Percentiles rank a stretch among this genome's conserved stretches.
phyloP scores from a whole-genome alignment of 2,888 invertebrate species.

The Disparrhopalites patrizii region DNA sequence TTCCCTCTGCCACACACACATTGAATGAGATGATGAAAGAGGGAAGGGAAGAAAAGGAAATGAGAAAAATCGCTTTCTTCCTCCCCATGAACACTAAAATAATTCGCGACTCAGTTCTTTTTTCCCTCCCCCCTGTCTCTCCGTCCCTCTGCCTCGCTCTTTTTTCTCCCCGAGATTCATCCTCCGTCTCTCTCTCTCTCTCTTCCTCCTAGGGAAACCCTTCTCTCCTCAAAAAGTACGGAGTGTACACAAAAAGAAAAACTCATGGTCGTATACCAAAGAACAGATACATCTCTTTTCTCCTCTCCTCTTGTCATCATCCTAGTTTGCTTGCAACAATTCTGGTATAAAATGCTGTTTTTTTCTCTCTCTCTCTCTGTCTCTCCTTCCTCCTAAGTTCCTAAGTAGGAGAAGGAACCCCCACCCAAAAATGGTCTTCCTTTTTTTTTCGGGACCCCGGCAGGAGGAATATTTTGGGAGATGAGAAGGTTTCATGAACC shows the following conservation, averaged over 20 bases:
- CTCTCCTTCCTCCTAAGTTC: too few species aligned
- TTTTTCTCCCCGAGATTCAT: background rate
- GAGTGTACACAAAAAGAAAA: too few species aligned
- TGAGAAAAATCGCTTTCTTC: conserved; percentile 27
- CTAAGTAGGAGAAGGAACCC: too few species aligned
- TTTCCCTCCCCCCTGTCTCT: conserved; percentile 3
- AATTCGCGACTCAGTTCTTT: conserved; percentile 23
- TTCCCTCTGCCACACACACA: background rate
- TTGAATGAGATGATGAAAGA: conserved; percentile 19
- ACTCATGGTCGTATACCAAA: background rate
- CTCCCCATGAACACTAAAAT: conserved; percentile 26
- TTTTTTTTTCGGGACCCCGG: too few species aligned
- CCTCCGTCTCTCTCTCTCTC: conserved; percentile 9
- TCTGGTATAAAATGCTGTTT: too few species aligned
- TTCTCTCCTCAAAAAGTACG: too few species aligned
- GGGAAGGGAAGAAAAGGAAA: conserved; percentile 21
- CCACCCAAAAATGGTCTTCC: too few species aligned
- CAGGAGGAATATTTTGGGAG: too few species aligned
- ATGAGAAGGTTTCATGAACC: background rate
- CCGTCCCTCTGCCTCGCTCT: background rate
- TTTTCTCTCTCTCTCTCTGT: too few species aligned
- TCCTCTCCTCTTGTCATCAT: conserved; percentile 1
- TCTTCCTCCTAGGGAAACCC: background rate
- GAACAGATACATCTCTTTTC: background rate
- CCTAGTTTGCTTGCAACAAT: background rate